These are phyloP conservation scores for Eriosoma lanigerum DNA, from an alignment of 1,140 invertebrate species.

Conservation along the genomic window DNA sequence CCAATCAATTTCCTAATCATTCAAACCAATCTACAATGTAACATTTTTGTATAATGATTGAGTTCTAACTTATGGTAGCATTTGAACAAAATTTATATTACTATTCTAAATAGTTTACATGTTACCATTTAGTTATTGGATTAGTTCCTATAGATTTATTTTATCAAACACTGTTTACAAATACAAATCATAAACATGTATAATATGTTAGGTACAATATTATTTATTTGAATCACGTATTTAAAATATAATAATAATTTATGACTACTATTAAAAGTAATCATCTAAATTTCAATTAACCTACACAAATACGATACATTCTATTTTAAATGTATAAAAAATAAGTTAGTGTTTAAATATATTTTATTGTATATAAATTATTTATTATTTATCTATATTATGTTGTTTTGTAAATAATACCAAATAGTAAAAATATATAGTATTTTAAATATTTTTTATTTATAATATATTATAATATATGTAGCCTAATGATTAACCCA, in stretches of 20 bases:
- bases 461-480: background rate
- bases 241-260: background rate
- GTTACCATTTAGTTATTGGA: slow-evolving; percentile 21
- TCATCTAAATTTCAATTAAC: too few relatives aligned
- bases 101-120: slow-evolving; percentile 30
- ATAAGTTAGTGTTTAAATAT: background rate
- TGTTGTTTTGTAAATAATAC: slow-evolving; percentile 3
- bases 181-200: background rate
- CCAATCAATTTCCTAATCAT: slow-evolving; percentile 39
- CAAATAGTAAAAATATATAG: too few relatives aligned
- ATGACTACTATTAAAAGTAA: background rate
- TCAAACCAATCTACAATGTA: slow-evolving; percentile 41
- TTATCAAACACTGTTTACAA: slow-evolving; percentile 11
- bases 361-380: background rate
- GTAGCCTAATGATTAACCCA: background rate
- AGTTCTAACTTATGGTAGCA: slow-evolving; percentile 7
- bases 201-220: background rate
- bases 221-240: background rate
- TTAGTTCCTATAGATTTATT: slow-evolving; percentile 22
- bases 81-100: slow-evolving; percentile 26
- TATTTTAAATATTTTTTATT: background rate
- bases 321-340: background rate
- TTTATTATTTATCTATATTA: too few relatives aligned
- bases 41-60: background rate
- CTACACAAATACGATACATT: too few relatives aligned